These are phyloP conservation scores for Trichogramma evanescens DNA, from an alignment of 2,888 invertebrate genomes.

Conservation along the genomic window DNA sequence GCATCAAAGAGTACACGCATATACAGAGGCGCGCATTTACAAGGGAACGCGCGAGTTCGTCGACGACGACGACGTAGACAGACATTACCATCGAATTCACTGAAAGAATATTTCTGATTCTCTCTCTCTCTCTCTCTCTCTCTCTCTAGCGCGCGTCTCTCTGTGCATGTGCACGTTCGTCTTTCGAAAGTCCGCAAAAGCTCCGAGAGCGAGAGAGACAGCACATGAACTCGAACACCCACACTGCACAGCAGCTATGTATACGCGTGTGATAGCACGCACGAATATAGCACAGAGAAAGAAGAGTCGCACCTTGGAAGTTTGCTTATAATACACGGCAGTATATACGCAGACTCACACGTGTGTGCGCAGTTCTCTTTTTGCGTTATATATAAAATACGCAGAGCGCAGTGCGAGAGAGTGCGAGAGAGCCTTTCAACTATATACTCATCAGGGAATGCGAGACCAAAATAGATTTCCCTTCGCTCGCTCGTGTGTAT, in stretches of 20 bases:
- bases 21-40: too few species aligned
- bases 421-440: conserved; percentile 21
- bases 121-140: not conserved
- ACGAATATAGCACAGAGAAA: not conserved
- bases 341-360: conserved; percentile 15
- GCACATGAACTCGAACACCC: not conserved
- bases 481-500: conserved; percentile 11
- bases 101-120: too few species aligned
- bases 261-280: too few species aligned
- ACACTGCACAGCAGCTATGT: too few species aligned
- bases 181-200: conserved; percentile 9
- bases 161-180: not conserved
- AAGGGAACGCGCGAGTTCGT: too few species aligned
- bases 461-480: conserved; percentile 32
- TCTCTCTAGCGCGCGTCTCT: not conserved
- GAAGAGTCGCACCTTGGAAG: conserved; percentile 11
- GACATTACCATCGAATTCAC: too few species aligned
- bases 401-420: not conserved
- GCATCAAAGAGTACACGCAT: too few species aligned
- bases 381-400: not conserved
- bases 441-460: conserved; percentile 32
- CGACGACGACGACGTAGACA: too few species aligned
- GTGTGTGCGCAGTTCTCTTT: conserved; percentile 9
- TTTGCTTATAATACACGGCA: conserved; percentile 4
- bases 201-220: not conserved